Conservation (phyloP, 92 coral and sea anemone genomes). For the Porites divaricata region DNA sequence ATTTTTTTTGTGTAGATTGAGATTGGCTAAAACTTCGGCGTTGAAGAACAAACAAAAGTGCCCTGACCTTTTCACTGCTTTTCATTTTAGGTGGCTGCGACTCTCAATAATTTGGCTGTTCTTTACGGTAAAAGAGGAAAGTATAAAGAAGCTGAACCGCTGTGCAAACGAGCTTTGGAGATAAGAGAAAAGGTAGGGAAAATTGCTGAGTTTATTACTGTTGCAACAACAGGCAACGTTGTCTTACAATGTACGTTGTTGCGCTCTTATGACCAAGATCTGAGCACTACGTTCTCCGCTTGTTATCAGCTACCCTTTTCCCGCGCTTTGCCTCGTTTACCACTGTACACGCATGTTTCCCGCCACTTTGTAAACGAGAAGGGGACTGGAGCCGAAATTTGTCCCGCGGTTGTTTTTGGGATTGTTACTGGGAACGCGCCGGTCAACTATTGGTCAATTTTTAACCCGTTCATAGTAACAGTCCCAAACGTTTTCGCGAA, state of each 20-base stretch:
- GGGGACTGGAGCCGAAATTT: too few species aligned
- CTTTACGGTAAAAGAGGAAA: slow-evolving; percentile 98
- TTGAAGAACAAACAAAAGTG: neutral
- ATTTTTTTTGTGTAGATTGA: too few species aligned
- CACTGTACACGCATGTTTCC: neutral
- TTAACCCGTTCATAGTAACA: too few species aligned
- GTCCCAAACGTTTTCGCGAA: too few species aligned
- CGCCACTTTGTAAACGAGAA: neutral
- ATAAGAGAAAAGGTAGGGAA: slow-evolving; percentile 91
- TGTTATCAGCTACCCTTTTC: neutral
- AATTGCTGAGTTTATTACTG: neutral
- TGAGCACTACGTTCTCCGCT: neutral
- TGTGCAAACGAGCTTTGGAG: slow-evolving; percentile 97
- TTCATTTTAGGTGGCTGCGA: slow-evolving; percentile 88
- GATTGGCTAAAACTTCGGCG: too few species aligned
- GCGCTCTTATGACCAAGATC: too few species aligned
- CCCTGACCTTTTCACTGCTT: neutral
- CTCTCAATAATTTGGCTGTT: slow-evolving; percentile 96
- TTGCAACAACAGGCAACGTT: too few species aligned
- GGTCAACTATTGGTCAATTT: too few species aligned
- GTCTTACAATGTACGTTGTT: too few species aligned
- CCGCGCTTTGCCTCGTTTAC: neutral
- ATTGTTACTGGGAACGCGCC: too few species aligned
- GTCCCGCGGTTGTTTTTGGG: too few species aligned
- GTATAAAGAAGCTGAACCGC: slow-evolving; percentile 97